Conservation (phyloP, 2,888 invertebrate species). For the Syritta pipiens region DNA sequence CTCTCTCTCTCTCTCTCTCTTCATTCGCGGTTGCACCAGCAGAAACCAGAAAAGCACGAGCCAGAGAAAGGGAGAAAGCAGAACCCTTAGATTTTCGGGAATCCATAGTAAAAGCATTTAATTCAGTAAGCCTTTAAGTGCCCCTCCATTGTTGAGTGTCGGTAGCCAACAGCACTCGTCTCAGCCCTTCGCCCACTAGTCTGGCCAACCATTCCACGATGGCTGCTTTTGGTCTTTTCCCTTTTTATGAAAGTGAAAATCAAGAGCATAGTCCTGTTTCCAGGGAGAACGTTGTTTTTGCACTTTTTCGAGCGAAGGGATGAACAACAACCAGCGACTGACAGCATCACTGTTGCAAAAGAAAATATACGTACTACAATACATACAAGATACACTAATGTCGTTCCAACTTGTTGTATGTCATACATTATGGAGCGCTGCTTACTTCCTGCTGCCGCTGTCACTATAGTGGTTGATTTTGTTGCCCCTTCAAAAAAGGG, state of each 20-base stretch:
- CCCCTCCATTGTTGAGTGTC: conserved; percentile 55
- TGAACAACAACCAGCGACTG: not conserved
- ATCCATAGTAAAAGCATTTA: conserved; percentile 68
- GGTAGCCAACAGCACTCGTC: conserved; percentile 40
- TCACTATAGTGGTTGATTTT: conserved; percentile 25
- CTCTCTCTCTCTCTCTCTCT: not conserved
- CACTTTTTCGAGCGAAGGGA: conserved; percentile 7
- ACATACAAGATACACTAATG: conserved; percentile 6
- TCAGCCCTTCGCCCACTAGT: conserved; percentile 9
- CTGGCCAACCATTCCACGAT: not conserved
- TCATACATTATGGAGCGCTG: conserved; percentile 47
- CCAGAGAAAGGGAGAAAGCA: not conserved
- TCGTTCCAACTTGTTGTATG: conserved; percentile 62
- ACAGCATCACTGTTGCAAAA: conserved; percentile 36
- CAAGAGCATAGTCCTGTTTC: conserved; percentile 35
- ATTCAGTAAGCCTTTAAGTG: conserved; percentile 68
- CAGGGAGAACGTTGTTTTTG: not conserved
- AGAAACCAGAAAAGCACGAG: too few relatives aligned
- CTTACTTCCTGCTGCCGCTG: conserved; percentile 20
- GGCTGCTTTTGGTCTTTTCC: conserved; percentile 13
- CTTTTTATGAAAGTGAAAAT: conserved; percentile 62
- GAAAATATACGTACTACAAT: conserved; percentile 23
- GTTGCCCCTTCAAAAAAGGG: conserved; percentile 3
- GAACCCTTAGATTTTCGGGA: conserved; percentile 59
- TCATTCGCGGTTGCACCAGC: too few relatives aligned